Conservation (phyloP, 2,888 invertebrate genomes). For the Phalangium opilio region DNA sequence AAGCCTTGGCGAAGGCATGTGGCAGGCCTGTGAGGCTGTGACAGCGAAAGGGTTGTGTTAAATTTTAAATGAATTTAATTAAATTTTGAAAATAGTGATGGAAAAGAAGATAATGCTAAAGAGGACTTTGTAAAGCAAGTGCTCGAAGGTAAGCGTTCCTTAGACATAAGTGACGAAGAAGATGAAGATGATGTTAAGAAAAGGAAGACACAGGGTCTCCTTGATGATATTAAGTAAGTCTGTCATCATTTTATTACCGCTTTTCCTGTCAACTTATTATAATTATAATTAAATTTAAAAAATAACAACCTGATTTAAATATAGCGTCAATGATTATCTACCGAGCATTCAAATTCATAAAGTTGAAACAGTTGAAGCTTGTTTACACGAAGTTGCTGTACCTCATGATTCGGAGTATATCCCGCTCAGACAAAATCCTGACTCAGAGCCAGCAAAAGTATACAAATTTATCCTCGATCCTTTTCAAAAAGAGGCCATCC, state of each 20-base stretch:
- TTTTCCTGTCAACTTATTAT: too few species aligned
- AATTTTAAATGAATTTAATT: too few species aligned
- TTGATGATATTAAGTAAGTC: conserved; percentile 15
- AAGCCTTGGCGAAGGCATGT: too few species aligned
- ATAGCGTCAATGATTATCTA: conserved; percentile 2
- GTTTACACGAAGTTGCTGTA: conserved; percentile 80
- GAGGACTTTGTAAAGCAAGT: conserved; percentile 10
- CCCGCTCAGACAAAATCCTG: conserved; percentile 37
- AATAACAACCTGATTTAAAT: background rate
- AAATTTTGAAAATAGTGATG: too few species aligned
- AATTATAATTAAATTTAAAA: background rate
- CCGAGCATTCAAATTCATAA: conserved; percentile 16
- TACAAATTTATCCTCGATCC: conserved; percentile 92
- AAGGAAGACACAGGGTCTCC: conserved; percentile 8
- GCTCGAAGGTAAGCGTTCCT: conserved; percentile 7
- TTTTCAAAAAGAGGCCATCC: conserved; percentile 91
- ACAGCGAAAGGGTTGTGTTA: too few species aligned
- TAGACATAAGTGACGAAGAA: conserved; percentile 8
- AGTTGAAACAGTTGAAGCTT: conserved; percentile 75
- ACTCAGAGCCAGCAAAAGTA: conserved; percentile 67
- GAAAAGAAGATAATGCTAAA: too few species aligned
- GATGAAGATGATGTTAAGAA: conserved; percentile 8
- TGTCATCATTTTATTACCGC: too few species aligned
- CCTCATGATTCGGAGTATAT: conserved; percentile 72
- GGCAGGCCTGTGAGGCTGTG: too few species aligned